Evolutionary conservation across 2,113 vertebrate genomes (phyloP).

Genomic region (Sceloporus tristichus): DNA sequence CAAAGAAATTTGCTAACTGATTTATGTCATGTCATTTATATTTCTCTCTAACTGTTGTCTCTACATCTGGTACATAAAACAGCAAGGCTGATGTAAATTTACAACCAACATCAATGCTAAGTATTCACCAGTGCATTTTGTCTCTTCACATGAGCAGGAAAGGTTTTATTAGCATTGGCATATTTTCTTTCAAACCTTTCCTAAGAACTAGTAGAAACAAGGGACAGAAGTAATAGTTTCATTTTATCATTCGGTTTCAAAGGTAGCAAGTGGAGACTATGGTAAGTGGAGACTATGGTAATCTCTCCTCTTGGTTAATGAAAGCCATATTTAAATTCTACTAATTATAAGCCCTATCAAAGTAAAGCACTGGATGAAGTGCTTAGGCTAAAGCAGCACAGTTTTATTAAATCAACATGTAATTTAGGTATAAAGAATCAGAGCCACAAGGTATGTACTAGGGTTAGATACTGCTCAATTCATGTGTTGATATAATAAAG

Average conservation of each 20-base stretch:
- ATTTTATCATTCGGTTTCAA: too few relatives aligned
- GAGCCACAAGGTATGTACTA: too few relatives aligned
- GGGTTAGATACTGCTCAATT: not conserved
- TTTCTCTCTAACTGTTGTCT: not conserved
- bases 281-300: not conserved
- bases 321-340: not conserved
- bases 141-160: not conserved
- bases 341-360: too few relatives aligned
- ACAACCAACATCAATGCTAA: conserved; percentile 1
- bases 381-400: too few relatives aligned
- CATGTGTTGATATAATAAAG: not conserved
- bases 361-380: too few relatives aligned
- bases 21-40: conserved; percentile 32
- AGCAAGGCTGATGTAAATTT: not conserved
- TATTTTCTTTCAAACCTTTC: not conserved
- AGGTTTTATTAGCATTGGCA: not conserved
- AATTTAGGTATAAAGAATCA: too few relatives aligned
- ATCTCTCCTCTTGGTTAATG: not conserved
- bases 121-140: conserved; percentile 19
- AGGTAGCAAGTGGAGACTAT: too few relatives aligned
- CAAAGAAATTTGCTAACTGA: conserved; percentile 1
- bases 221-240: too few relatives aligned
- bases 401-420: too few relatives aligned
- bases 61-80: conserved; percentile 2
- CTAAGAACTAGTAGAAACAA: not conserved